Evolutionary conservation across 1,140 invertebrate species (phyloP).

Genomic region (Sarcophaga peregrina): DNA sequence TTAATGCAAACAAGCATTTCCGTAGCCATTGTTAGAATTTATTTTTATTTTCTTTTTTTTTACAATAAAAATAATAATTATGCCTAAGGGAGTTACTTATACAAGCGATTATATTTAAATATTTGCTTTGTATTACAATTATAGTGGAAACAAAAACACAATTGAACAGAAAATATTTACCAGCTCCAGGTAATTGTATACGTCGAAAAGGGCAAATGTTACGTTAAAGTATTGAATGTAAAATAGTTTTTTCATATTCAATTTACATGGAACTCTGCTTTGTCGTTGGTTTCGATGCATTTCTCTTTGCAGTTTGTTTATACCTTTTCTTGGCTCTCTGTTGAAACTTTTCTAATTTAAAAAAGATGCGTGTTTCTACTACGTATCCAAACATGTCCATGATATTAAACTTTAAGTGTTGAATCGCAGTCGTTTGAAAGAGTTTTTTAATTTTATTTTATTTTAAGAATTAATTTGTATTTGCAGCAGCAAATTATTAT

Average conservation of each 20-base stretch:
- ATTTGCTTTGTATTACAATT: neutral
- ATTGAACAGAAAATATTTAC: too few relatives aligned
- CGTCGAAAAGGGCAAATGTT: too few relatives aligned
- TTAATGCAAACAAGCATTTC: neutral
- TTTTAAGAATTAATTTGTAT: too few relatives aligned
- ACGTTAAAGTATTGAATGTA: too few relatives aligned
- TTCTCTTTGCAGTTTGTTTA: neutral
- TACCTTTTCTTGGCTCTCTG: neutral
- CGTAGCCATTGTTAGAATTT: neutral
- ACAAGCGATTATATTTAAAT: neutral
- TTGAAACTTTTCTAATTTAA: slow-evolving; percentile 37
- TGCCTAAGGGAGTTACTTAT: neutral
- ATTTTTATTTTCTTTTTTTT: neutral
- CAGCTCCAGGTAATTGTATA: too few relatives aligned
- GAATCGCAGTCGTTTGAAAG: neutral
- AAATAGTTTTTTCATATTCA: too few relatives aligned
- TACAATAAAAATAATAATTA: neutral
- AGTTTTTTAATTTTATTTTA: neutral
- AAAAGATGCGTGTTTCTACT: slow-evolving; percentile 38
- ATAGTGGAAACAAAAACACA: too few relatives aligned
- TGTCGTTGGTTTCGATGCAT: too few relatives aligned
- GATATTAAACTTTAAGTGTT: too few relatives aligned
- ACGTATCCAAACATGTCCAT: neutral
- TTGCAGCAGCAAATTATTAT: too few relatives aligned
- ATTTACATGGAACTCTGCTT: too few relatives aligned